Conservation (phyloP, 2,113 vertebrate species). For the Calyptomena viridis region DNA sequence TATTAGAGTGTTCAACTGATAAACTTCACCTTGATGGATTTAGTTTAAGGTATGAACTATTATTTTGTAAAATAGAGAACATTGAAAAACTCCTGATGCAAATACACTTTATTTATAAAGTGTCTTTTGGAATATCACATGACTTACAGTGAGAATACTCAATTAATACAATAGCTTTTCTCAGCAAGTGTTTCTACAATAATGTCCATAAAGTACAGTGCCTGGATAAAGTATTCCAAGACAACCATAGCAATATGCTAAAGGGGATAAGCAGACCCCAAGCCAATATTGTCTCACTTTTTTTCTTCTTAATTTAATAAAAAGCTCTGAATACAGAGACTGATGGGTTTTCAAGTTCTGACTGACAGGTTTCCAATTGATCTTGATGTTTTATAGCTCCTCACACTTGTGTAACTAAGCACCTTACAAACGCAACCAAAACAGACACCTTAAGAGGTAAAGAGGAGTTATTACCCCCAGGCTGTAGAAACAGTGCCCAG, state of each 20-base stretch:
- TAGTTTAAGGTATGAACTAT: constrained; percentile 27
- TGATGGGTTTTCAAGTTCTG: constrained; percentile 34
- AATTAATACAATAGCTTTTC: constrained; percentile 69
- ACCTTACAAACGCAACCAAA: not conserved
- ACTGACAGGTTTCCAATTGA: constrained; percentile 25
- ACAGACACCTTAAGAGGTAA: not conserved
- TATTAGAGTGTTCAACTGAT: constrained; percentile 40
- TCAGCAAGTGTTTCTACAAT: constrained; percentile 52
- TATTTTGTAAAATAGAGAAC: constrained; percentile 53
- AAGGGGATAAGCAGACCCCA: constrained; percentile 25
- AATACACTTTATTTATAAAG: constrained; percentile 65
- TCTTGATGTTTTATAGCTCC: not conserved
- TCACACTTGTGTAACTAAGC: not conserved
- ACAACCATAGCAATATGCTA: constrained; percentile 41
- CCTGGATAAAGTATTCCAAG: constrained; percentile 33
- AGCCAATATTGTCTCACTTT: constrained; percentile 31
- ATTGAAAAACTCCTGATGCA: constrained; percentile 59
- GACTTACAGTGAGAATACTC: constrained; percentile 53
- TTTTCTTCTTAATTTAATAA: constrained; percentile 54
- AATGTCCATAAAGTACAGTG: constrained; percentile 31
- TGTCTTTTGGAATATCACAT: constrained; percentile 49
- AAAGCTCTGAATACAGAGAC: constrained; percentile 50
- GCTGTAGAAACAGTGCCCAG: not conserved
- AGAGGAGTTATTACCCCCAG: not conserved
- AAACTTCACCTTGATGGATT: not conserved